A percentile compares a stretch with the other conserved stretches of the same genome.
phyloP scores from a whole-genome alignment of 2,888 invertebrate species.

The Caenorhabditis sulstoni region DNA sequence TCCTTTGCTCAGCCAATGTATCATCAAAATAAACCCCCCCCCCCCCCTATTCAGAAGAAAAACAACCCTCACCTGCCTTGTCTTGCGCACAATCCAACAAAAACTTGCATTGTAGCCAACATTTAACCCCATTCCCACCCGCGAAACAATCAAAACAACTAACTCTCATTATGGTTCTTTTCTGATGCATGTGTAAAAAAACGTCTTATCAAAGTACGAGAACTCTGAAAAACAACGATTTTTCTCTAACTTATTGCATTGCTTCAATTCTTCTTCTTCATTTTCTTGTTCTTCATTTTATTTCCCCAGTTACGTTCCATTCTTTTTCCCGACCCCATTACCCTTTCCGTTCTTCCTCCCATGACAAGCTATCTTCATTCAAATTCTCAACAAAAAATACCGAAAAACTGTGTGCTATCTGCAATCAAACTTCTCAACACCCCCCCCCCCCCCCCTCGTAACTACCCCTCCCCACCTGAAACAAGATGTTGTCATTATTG shows the following conservation, averaged over 20 bases:
- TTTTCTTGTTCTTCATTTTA: not conserved
- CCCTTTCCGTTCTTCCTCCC: not conserved
- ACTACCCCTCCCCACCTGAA: not conserved
- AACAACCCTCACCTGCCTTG: constrained; percentile 32
- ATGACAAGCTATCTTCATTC: constrained; percentile 15
- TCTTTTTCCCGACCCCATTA: not conserved
- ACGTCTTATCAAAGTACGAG: constrained; percentile 34
- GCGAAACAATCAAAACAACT: constrained; percentile 20
- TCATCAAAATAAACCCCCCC: not conserved
- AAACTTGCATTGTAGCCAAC: constrained; percentile 5
- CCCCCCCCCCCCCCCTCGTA: not conserved
- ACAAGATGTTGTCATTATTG: constrained; percentile 25
- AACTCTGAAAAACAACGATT: constrained; percentile 34
- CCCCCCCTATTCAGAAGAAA: not conserved
- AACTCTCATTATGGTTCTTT: constrained; percentile 22
- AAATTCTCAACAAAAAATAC: no score
- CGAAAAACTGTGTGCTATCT: no score
- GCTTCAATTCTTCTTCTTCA: not conserved
- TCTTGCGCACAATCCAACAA: constrained; percentile 33
- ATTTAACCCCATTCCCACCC: not conserved
- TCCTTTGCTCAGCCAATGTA: constrained; percentile 14
- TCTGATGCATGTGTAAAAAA: constrained; percentile 21
- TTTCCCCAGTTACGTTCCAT: not conserved
- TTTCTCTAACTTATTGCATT: constrained; percentile 6
- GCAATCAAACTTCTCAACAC: no score